Evolutionary conservation across 2,888 invertebrate genomes (phyloP).

Genomic region (Dasysyrphus tricinctus): DNA sequence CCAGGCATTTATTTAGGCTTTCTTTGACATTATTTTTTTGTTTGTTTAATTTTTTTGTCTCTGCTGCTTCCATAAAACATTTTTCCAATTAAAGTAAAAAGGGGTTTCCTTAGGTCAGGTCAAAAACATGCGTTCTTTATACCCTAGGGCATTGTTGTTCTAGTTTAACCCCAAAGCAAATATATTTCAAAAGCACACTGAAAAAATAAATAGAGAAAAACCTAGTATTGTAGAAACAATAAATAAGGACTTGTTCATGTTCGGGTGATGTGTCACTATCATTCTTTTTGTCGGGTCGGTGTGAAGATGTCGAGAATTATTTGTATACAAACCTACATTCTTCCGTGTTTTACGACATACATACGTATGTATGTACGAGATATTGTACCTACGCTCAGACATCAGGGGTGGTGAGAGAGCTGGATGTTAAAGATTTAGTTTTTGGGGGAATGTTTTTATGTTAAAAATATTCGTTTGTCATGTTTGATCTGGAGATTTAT

Average conservation of each 20-base stretch:
- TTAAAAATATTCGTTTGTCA: slow-evolving; percentile 32
- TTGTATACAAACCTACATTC: slow-evolving; percentile 18
- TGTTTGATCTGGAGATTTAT: slow-evolving; percentile 43
- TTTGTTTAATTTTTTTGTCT: not conserved
- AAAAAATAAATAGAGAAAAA: not conserved
- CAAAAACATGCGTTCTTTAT: slow-evolving; percentile 68
- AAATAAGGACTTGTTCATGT: slow-evolving; percentile 53
- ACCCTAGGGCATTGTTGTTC: slow-evolving; percentile 61
- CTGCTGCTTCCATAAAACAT: slow-evolving; percentile 27
- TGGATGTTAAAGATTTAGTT: slow-evolving; percentile 12
- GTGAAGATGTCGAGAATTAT: slow-evolving; percentile 22
- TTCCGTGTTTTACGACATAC: slow-evolving; percentile 5
- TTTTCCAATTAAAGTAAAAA: slow-evolving; percentile 62
- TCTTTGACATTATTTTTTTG: slow-evolving; percentile 15
- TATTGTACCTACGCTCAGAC: not conserved
- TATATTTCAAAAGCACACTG: slow-evolving; percentile 17
- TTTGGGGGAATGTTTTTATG: slow-evolving; percentile 5
- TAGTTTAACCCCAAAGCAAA: slow-evolving; percentile 68
- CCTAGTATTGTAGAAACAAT: slow-evolving; percentile 30
- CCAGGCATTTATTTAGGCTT: slow-evolving; percentile 20
- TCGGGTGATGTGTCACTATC: slow-evolving; percentile 54
- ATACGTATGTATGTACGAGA: not conserved
- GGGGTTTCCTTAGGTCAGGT: slow-evolving; percentile 66
- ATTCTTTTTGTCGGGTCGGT: slow-evolving; percentile 42
- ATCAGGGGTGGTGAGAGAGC: not conserved